These are phyloP conservation scores for Drosophila koepferae DNA, from an alignment of 2,888 invertebrate genomes.

Conservation along the genomic window DNA sequence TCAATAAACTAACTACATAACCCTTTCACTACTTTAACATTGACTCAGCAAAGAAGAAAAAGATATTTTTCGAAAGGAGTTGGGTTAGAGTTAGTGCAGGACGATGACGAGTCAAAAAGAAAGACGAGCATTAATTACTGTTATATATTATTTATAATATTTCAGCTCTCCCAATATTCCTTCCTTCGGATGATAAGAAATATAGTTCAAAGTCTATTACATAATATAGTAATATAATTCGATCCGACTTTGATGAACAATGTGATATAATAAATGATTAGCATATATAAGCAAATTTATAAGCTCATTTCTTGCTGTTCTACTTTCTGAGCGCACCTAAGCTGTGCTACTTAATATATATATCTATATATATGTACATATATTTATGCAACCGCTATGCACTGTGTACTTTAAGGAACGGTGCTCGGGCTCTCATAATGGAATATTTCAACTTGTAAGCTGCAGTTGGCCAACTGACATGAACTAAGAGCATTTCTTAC, in stretches of 20 bases:
- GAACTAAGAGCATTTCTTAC: slow-evolving; percentile 21
- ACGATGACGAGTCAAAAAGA: too few species aligned
- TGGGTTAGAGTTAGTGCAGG: neutral
- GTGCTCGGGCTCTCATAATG: slow-evolving; percentile 4
- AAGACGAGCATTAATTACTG: neutral
- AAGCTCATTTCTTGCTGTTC: neutral
- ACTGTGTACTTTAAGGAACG: neutral
- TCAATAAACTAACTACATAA: slow-evolving; percentile 29
- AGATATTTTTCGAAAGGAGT: neutral
- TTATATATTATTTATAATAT: neutral
- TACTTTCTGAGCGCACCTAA: neutral
- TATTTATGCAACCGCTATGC: neutral
- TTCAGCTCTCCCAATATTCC: neutral
- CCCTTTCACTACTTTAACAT: slow-evolving; percentile 1
- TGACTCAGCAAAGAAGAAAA: slow-evolving; percentile 5
- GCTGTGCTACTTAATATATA: neutral
- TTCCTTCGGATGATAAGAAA: too few species aligned
- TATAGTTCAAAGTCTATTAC: neutral
- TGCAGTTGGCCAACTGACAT: slow-evolving; percentile 13
- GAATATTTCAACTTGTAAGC: slow-evolving; percentile 13
- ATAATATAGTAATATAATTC: neutral
- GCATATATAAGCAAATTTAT: neutral
- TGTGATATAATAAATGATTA: neutral
- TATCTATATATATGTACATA: too few species aligned
- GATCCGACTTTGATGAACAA: neutral